A percentile compares a stretch with the other conserved stretches of the same genome.
phyloP scores from a whole-genome alignment of 2,888 invertebrate species.

The Drosophila antonietae region DNA sequence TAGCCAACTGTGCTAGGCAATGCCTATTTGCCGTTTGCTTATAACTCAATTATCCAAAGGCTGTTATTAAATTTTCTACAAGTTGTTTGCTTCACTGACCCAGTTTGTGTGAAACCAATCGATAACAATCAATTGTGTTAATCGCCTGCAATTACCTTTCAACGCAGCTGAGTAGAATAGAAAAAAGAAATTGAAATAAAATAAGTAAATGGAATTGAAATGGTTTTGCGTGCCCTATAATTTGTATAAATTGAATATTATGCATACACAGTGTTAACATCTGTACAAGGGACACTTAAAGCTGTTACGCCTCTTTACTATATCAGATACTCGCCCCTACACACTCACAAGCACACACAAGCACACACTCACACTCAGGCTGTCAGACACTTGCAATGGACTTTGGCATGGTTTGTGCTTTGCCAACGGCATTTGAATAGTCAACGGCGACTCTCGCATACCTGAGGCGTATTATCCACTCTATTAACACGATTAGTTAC shows the following conservation, averaged over 20 bases:
- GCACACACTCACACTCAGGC: slow-evolving; percentile 21
- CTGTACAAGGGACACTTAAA: slow-evolving; percentile 48
- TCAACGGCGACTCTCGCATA: slow-evolving; percentile 57
- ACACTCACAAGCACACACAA: slow-evolving; percentile 17
- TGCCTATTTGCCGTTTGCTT: slow-evolving; percentile 20
- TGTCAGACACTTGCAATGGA: slow-evolving; percentile 58
- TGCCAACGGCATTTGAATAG: slow-evolving; percentile 60
- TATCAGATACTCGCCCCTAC: slow-evolving; percentile 50
- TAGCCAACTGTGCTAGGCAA: slow-evolving; percentile 6
- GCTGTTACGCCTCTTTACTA: slow-evolving; percentile 27
- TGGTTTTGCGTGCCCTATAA: slow-evolving; percentile 43
- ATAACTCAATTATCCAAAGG: slow-evolving; percentile 44
- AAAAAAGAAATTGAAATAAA: neutral
- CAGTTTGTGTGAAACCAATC: slow-evolving; percentile 47
- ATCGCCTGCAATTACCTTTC: slow-evolving; percentile 60
- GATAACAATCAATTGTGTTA: slow-evolving; percentile 63
- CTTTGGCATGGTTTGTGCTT: slow-evolving; percentile 34
- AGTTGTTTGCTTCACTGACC: slow-evolving; percentile 25
- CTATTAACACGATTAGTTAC: slow-evolving; percentile 82
- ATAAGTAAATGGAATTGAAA: slow-evolving; percentile 17
- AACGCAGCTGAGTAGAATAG: slow-evolving; percentile 24
- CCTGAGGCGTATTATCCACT: slow-evolving; percentile 80
- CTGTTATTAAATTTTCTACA: slow-evolving; percentile 22
- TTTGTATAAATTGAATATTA: slow-evolving; percentile 71
- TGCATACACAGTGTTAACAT: slow-evolving; percentile 66